Evolutionary conservation across 2,797 vertebrate genomes (phyloP), one percentile per base, ranked within the genome.

Genomic region (Pyrrhura leucotis): DNA sequence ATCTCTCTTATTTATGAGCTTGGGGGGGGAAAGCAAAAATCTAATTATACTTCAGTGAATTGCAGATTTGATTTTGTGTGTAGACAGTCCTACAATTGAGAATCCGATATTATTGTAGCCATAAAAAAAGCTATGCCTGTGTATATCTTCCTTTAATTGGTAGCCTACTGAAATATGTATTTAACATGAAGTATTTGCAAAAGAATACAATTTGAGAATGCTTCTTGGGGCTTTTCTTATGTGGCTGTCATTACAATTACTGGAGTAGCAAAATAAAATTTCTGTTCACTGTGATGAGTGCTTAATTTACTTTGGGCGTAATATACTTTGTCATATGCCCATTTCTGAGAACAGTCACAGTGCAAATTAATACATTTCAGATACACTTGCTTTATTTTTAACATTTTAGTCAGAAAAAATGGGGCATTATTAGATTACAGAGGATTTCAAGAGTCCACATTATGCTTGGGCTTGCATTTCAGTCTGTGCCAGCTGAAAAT

Each of bases 61-160:
- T 90, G 83, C 33, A 47, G 72, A 62, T 87, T 91, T 66, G 31
- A 89, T 93, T 91, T 83, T 85, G 29, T 7, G 4, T 83, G 78
- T 91, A 90, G 53, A 88, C 69, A 74, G 75, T 58, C 40, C 23
- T 81, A 66, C 66, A 84, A 51, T 68, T 91, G 66, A 93, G 62
- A 89, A 61, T 72, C 48, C 72, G 35, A 56, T 76, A 82, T 71
- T 90, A 89, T 15, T 67, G 53, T 51, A 88, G 31, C 54, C 22
- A 69, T 74, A 35, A 93, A 95, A 83, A 85, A 16, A 33, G 14
- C 10, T 58, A 35, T 58, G 40, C 10, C 58, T 78, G 17, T 54
- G 10, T 96, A 51, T 84, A 81, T 94, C 75, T 84, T 93, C 75
- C 45, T 69, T 92, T 84, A 95, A 95, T 92, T 90, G 74, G 31